These are phyloP conservation scores for Thymelicus sylvestris DNA, from an alignment of 2,888 invertebrate species.

Conservation along the genomic window DNA sequence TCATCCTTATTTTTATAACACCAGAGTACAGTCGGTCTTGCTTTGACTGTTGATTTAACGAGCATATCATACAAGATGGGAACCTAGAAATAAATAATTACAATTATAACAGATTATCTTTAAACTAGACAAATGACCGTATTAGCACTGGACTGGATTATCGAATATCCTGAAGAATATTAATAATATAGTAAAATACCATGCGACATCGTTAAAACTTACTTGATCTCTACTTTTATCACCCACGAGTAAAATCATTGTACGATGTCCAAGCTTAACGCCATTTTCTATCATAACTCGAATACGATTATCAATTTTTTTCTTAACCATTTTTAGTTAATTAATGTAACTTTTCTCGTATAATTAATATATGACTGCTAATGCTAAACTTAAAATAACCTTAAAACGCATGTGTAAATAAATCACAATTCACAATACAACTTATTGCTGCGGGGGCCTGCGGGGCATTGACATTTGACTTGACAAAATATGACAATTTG, in stretches of 20 bases:
- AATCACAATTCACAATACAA: slow-evolving; percentile 1
- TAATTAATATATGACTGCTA: not conserved
- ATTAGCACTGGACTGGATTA: not conserved
- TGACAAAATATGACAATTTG: too few relatives aligned
- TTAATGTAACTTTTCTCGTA: slow-evolving; percentile 25
- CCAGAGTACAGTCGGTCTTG: slow-evolving; percentile 98
- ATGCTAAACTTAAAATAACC: slow-evolving; percentile 28
- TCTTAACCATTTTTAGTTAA: slow-evolving; percentile 89
- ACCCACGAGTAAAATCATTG: slow-evolving; percentile 97
- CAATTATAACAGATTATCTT: too few relatives aligned
- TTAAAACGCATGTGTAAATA: slow-evolving; percentile 31
- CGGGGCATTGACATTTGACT: too few relatives aligned
- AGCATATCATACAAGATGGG: slow-evolving; percentile 99
- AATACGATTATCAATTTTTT: slow-evolving; percentile 98
- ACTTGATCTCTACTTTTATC: slow-evolving; percentile 98
- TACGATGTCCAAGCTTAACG: slow-evolving; percentile 94
- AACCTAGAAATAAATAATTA: slow-evolving; percentile 84
- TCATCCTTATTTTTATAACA: slow-evolving; percentile 98
- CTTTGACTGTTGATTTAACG: slow-evolving; percentile 96
- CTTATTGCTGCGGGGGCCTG: too few relatives aligned
- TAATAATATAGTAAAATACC: too few relatives aligned
- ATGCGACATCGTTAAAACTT: slow-evolving; percentile 43
- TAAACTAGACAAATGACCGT: not conserved
- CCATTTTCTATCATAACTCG: slow-evolving; percentile 99
- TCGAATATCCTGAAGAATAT: too few relatives aligned